Evolutionary conservation across 2,888 invertebrate genomes (phyloP), one percentile per base, ranked within the genome.

Genomic region (Cryptocheilus praepositus): DNA sequence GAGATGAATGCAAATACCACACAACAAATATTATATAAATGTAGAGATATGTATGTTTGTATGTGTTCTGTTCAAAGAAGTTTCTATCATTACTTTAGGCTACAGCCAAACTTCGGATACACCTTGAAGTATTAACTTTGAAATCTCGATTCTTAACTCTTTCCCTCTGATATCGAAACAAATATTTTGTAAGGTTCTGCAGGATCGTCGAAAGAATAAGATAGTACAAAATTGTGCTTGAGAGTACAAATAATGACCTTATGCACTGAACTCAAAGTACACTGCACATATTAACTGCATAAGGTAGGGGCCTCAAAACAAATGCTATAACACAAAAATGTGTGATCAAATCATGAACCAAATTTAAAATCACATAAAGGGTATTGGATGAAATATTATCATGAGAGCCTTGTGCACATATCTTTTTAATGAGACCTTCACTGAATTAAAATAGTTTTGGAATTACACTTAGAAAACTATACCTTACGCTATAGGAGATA

Each of bases 1-100:
- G 82, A 83, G 79, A 85, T 85, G 81, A 85, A 80, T 81, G 83
- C 84, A 83, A 83, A 81, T 83, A 84, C 80, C 82, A 83, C 73
- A 82, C 80, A 83, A 72, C 60, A 80, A 63, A 70, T 70, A 72
- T 67, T 46, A 46, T 56, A 16, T 49, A 44, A 22, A 64, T 53
- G 43, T 64, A 69, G 68, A 67, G 64, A 61, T 67, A 57, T 65
- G 59, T 62, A 60, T 57, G 67, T 66, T 55, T 53, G 61, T 65
- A 64, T 60, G 53, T 56, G 62, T 65, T 49, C 13, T 62, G 65
- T 51, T 63, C 62, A 64, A 61, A 59, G 60, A 65, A 61, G 61
- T 36, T 28, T 70, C 54, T 51, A 59, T 68, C 69, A 61, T 57
- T 64, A 28, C 4, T 28, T 28, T 28, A 54, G 7, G 15, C 54